Percentiles rank a stretch among this genome's conserved stretches.
Evolutionary conservation across 1,140 invertebrate genomes (phyloP).

Genomic region (Drosophila ercepeae): DNA sequence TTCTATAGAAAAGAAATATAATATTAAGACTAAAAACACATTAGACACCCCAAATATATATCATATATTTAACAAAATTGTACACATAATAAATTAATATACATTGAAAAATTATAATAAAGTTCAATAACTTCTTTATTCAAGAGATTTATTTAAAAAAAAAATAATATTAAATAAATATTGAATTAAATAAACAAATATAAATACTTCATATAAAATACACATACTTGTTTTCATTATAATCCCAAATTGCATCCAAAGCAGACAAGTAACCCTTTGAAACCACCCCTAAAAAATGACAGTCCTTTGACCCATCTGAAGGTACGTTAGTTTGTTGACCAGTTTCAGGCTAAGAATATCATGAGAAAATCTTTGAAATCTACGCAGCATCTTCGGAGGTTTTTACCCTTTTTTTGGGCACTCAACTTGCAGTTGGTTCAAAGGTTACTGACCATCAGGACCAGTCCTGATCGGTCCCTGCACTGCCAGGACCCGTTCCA

Average conservation of each 20-base stretch:
- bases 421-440: constrained; percentile 56
- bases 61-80: no score
- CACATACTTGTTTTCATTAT: not conserved
- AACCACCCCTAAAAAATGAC: constrained; percentile 15
- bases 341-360: constrained; percentile 52
- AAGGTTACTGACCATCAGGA: constrained; percentile 67
- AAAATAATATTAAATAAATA: no score
- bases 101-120: no score
- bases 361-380: constrained; percentile 67
- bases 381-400: constrained; percentile 62
- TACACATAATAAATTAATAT: no score
- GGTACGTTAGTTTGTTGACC: constrained; percentile 25
- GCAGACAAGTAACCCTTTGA: not conserved
- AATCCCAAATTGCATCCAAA: not conserved
- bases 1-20: no score
- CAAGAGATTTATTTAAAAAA: no score
- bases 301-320: constrained; percentile 51
- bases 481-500: constrained; percentile 39
- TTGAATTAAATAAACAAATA: not conserved
- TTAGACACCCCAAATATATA: no score
- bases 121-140: no score
- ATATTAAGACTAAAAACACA: no score
- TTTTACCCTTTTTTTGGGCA: constrained; percentile 51
- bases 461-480: constrained; percentile 11
- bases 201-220: not conserved